Evolutionary conservation across 2,797 vertebrate genomes (phyloP).

Genomic region (Sternotherus odoratus): DNA sequence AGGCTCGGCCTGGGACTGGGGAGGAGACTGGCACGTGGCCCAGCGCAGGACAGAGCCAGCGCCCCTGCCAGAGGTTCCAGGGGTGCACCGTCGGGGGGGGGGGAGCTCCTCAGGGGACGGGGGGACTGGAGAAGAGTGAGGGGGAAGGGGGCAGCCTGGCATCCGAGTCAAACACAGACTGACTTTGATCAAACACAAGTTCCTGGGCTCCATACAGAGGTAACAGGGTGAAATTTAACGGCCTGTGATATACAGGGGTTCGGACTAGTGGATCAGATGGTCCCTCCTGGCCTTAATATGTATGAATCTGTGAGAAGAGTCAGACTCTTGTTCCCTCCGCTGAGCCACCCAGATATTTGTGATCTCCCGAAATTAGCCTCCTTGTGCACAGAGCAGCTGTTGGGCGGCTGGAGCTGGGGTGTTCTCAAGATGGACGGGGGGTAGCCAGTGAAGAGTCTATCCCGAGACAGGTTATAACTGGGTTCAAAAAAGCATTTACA

Average conservation of each 20-base stretch:
- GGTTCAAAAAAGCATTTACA: neutral
- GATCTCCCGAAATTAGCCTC: neutral
- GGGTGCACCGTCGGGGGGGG: neutral
- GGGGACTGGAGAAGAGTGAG: neutral
- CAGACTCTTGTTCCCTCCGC: neutral
- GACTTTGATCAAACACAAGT: neutral
- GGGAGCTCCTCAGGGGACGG: neutral
- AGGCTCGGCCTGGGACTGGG: neutral
- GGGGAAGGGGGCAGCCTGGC: neutral
- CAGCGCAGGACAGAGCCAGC: too few species aligned
- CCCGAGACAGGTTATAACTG: neutral
- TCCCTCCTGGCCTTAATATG: neutral
- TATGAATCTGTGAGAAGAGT: neutral
- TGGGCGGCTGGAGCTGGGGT: neutral
- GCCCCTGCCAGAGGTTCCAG: neutral
- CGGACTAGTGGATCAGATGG: neutral
- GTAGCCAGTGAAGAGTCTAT: too few species aligned
- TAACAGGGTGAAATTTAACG: neutral
- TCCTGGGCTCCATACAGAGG: neutral
- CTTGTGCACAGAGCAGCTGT: neutral
- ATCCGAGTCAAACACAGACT: neutral
- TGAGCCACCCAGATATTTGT: neutral
- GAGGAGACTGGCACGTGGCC: neutral
- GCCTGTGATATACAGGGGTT: neutral
- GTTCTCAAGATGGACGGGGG: neutral